Evolutionary conservation across 2,888 invertebrate genomes (phyloP), one percentile per base, ranked within the genome.

Genomic region (Bombyx huttoni): DNA sequence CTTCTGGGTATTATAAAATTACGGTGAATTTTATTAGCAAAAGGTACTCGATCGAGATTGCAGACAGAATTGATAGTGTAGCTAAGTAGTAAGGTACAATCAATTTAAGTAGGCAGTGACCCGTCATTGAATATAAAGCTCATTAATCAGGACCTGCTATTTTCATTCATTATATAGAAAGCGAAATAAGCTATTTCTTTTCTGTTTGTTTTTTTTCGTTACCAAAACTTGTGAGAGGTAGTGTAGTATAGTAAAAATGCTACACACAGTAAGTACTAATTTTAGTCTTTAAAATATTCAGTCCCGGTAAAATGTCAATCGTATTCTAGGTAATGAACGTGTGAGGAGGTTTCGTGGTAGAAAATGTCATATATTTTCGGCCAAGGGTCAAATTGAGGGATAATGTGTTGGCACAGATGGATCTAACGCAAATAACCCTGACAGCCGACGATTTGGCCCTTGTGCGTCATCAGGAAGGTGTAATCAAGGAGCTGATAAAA

Each of bases 351-450:
- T 60, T 56, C 60, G 58, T 62, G 61, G 40, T 40, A 40, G 65
- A 68, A 72, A 64, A 66, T 65, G 67, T 63, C 65, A 65, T 73
- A 60, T 66, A 73, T 72, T 74, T 70, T 70, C 67, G 58, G 64
- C 65, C 55, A 63, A 72, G 70, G 75, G 72, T 71, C 62, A 64
- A 69, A 67, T 66, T 64, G 65, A 64, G 73, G 78, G 77, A 74
- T 78, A 77, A 78, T 77, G 76, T 65, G 73, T 66, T 62, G 68
- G 68, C 62, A 65, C 62, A 68, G 68, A 57, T 64, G 62, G 65
- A 54, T 55, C 58, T 58, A 64, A 72, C 75, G 64, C 61, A 77
- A 79, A 79, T 79, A 77, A 69, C 70, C 56, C 55, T 63, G 64
- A 59, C 65, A 67, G 62, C 62, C 62, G 67, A 57, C 63, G 63